Percentiles rank a stretch among this genome's conserved stretches.
Evolutionary conservation across 2,888 invertebrate species (phyloP).

Genomic region (Heliconius ethilla): DNA sequence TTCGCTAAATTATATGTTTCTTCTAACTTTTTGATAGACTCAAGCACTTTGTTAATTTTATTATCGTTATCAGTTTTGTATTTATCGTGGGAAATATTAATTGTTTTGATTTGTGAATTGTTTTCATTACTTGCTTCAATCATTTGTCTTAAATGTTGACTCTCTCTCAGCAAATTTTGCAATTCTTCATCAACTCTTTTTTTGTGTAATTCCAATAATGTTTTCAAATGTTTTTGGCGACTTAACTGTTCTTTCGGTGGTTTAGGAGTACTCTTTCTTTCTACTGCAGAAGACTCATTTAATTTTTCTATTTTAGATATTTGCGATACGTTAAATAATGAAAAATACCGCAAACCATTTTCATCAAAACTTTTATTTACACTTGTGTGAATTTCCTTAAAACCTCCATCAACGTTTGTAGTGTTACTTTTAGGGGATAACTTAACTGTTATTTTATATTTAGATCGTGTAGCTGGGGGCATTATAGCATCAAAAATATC

Average conservation of each 20-base stretch:
- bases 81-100: constrained; percentile 23
- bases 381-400: constrained; percentile 70
- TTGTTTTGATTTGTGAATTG: constrained; percentile 32
- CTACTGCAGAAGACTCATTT: constrained; percentile 44
- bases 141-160: constrained; percentile 54
- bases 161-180: constrained; percentile 57
- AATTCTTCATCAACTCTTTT: constrained; percentile 61
- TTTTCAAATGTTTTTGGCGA: constrained; percentile 56
- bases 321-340: constrained; percentile 69
- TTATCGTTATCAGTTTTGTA: constrained; percentile 14
- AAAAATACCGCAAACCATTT: constrained; percentile 64
- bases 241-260: constrained; percentile 45
- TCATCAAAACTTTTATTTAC: constrained; percentile 71
- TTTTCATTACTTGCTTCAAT: constrained; percentile 46
- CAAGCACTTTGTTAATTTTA: constrained; percentile 30
- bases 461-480: constrained; percentile 48
- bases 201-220: constrained; percentile 59
- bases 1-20: constrained; percentile 27
- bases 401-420: constrained; percentile 56
- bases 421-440: constrained; percentile 63
- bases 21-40: constrained; percentile 35
- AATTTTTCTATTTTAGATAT: constrained; percentile 66
- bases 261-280: constrained; percentile 25
- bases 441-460: constrained; percentile 69
- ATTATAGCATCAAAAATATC: constrained; percentile 55